Conservation (phyloP, 2,113 vertebrate genomes). For the Sphaerodactylus townsendi region DNA sequence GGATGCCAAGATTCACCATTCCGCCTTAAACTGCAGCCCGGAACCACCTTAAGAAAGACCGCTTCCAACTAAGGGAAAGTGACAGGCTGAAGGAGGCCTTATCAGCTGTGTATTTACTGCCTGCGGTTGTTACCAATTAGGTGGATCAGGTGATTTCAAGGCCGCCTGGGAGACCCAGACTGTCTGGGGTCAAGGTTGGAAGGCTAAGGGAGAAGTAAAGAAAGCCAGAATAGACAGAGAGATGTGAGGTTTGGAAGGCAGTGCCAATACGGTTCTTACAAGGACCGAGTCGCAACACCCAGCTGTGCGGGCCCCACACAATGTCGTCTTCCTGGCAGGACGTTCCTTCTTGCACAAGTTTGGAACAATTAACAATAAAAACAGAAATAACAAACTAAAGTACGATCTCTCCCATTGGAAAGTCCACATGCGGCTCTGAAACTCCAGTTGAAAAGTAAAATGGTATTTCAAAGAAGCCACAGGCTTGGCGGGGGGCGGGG, state of each 20-base stretch:
- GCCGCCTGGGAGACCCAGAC: slow-evolving; percentile 70
- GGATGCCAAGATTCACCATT: neutral
- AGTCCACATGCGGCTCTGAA: neutral
- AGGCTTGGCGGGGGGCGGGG: too few species aligned
- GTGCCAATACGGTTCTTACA: neutral
- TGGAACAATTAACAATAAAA: too few species aligned
- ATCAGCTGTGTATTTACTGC: slow-evolving; percentile 73
- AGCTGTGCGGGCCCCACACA: neutral
- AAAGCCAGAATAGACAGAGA: neutral
- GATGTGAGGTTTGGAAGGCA: neutral
- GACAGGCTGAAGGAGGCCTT: slow-evolving; percentile 64
- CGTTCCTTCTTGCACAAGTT: neutral
- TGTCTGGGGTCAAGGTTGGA: slow-evolving; percentile 52
- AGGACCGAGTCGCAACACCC: neutral
- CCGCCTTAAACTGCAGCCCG: slow-evolving; percentile 46
- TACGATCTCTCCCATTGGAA: neutral
- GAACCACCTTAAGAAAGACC: slow-evolving; percentile 60
- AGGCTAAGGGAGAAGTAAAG: rapidly evolving
- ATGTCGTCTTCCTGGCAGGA: neutral
- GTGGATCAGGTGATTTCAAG: slow-evolving; percentile 69
- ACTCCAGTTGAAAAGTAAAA: neutral
- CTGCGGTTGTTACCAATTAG: slow-evolving; percentile 69
- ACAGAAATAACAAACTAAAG: too few species aligned
- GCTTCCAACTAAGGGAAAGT: slow-evolving; percentile 40
- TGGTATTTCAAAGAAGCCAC: too few species aligned